Conservation (phyloP, 2,888 invertebrate species). For the Thereva nobilitata region DNA sequence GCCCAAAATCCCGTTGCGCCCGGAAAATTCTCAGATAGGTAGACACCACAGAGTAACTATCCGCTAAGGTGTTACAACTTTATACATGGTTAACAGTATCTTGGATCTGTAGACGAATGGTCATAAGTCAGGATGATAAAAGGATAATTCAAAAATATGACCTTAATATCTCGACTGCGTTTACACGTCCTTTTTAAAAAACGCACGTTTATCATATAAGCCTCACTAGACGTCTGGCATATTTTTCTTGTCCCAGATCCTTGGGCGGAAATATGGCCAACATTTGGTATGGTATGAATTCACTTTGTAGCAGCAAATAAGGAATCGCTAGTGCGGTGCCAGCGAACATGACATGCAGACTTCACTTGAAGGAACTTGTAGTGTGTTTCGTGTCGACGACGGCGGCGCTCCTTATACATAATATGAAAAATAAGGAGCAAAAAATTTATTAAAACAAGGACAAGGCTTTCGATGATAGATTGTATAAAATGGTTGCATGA, state of each 20-base stretch:
- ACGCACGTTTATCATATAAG: background rate
- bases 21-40: background rate
- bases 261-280: conserved; percentile 10
- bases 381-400: no score
- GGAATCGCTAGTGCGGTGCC: no score
- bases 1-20: conserved; percentile 10
- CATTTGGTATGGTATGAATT: conserved; percentile 17
- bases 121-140: conserved; percentile 22
- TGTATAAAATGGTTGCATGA: no score
- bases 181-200: conserved; percentile 24
- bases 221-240: conserved; percentile 10
- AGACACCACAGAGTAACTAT: background rate
- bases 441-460: no score
- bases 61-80: background rate
- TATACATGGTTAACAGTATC: background rate
- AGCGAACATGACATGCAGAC: no score
- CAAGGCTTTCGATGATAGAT: no score
- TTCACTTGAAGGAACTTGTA: no score
- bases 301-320: no score
- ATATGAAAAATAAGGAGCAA: no score
- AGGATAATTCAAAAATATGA: conserved; percentile 32
- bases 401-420: no score
- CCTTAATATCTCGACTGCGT: conserved; percentile 32
- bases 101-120: conserved; percentile 2
- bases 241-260: conserved; percentile 10